A percentile compares a stretch with the other conserved stretches of the same genome.
These are phyloP conservation scores for Nanorana parkeri DNA, from an alignment of 2,113 vertebrate genomes.

Conservation along the genomic window DNA sequence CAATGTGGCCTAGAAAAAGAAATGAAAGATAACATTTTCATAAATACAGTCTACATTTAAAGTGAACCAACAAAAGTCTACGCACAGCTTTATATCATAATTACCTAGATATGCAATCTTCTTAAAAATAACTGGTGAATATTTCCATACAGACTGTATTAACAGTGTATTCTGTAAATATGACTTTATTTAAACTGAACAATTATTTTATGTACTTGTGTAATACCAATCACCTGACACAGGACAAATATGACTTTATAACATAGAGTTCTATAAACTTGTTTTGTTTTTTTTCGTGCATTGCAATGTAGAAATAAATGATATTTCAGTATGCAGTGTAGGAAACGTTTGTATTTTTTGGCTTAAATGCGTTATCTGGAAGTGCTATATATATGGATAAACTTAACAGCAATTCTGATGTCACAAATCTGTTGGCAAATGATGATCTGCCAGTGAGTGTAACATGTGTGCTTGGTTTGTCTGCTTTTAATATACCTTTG, in stretches of 20 bases:
- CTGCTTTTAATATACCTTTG: too few relatives aligned
- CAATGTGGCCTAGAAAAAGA: too few relatives aligned
- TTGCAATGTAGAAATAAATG: too few relatives aligned
- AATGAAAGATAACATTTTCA: neutral
- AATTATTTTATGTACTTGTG: neutral
- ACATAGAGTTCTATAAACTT: neutral
- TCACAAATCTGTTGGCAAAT: too few relatives aligned
- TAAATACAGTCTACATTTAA: neutral
- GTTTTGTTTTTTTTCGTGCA: too few relatives aligned
- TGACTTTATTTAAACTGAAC: neutral
- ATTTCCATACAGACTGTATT: slow-evolving; percentile 22
- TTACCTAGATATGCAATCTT: slow-evolving; percentile 21
- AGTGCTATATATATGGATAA: too few relatives aligned
- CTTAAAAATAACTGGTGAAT: neutral
- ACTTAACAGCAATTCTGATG: too few relatives aligned
- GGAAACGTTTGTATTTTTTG: too few relatives aligned
- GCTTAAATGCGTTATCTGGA: too few relatives aligned
- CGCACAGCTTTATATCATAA: neutral
- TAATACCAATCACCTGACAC: neutral
- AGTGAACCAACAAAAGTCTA: neutral
- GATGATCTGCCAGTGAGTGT: too few relatives aligned
- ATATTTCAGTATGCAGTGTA: too few relatives aligned
- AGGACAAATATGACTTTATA: neutral
- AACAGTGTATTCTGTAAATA: slow-evolving; percentile 1
- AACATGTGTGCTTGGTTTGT: too few relatives aligned